Conservation (phyloP, 2,113 vertebrate species). For the Dascyllus trimaculatus region DNA sequence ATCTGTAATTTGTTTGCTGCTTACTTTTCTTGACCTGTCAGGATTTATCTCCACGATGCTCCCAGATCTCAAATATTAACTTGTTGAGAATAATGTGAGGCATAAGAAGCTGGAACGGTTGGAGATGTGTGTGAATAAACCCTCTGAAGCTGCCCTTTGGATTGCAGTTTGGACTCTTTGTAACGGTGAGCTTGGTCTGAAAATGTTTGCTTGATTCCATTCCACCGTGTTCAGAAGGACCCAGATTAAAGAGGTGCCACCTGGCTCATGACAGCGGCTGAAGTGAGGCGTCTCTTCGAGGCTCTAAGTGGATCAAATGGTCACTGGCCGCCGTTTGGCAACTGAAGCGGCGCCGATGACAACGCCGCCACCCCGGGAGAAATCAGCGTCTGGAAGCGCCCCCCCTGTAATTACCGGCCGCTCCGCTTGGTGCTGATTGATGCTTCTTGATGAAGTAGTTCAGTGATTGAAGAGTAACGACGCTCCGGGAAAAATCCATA, state of each 20-base stretch:
- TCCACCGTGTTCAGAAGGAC: too few species aligned
- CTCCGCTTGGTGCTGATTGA: slow-evolving; percentile 69
- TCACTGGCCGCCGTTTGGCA: slow-evolving; percentile 30
- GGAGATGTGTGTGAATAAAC: too few species aligned
- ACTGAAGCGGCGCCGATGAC: not conserved
- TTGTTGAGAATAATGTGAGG: too few species aligned
- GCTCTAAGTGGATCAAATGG: slow-evolving; percentile 41
- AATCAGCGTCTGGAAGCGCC: slow-evolving; percentile 74
- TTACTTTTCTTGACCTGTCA: too few species aligned
- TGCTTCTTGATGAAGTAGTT: slow-evolving; percentile 78
- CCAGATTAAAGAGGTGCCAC: not conserved
- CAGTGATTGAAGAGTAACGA: slow-evolving; percentile 79
- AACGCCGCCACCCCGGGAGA: slow-evolving; percentile 45
- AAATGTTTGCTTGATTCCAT: too few species aligned
- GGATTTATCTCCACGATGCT: too few species aligned
- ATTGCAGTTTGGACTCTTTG: too few species aligned
- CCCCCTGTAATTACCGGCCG: slow-evolving; percentile 70
- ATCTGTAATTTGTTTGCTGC: too few species aligned
- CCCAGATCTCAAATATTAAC: too few species aligned
- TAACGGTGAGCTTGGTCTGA: too few species aligned
- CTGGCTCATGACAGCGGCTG: slow-evolving; percentile 11
- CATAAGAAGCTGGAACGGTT: too few species aligned
- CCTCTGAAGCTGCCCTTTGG: too few species aligned
- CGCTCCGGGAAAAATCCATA: slow-evolving; percentile 71
- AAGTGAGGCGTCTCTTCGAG: slow-evolving; percentile 13